Evolutionary conservation across 2,888 invertebrate species (phyloP), one percentile per base, ranked within the genome.

Genomic region (Meiosimyza platycephala): DNA sequence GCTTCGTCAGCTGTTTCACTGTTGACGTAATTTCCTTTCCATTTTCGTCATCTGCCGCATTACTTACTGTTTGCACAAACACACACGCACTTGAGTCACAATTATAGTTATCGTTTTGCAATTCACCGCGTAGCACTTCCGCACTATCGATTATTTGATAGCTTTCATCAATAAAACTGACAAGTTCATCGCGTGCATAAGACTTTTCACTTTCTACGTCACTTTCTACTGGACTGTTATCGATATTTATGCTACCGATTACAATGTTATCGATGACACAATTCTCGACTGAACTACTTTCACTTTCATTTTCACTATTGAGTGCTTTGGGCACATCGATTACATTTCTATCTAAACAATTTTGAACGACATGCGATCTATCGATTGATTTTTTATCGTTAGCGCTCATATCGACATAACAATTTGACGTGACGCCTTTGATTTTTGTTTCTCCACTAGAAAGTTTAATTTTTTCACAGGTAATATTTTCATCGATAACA

Each of bases 91-190:
- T 40, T 3, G 40, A 7, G 40, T 40, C 9, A 40, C 40, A 40
- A 9, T 40, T 40, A 9, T 40, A 6, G 40, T 40, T 40, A 9
- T 9, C 40, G 40, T 9, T 40, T 40, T 40, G 40, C 40, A 40
- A 9, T 40, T 40, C 40, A 40, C 40, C 40, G 40, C 40, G 40
- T 9, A 40, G 40, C 40, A 40, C 9, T 40, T 40, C 40, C 33
- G 78, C 74, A 54, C 73, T 80, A 74, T 84, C 83, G 75, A 85
- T 82, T 72, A 81, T 72, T 67, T 81, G 77, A 76, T 81, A 84
- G 52, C 83, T 85, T 72, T 83, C 83, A 7, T 83, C 84, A 18
- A 84, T 83, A 72, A 84, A 85, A 28, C 82, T 79, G 12, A 84
- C 84, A 75, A 85, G 74, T 75, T 85, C 82, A 16, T 79, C 78